Evolutionary conservation across 2,113 vertebrate genomes (phyloP), one percentile per base, ranked within the genome.

Genomic region (Eira barbara): DNA sequence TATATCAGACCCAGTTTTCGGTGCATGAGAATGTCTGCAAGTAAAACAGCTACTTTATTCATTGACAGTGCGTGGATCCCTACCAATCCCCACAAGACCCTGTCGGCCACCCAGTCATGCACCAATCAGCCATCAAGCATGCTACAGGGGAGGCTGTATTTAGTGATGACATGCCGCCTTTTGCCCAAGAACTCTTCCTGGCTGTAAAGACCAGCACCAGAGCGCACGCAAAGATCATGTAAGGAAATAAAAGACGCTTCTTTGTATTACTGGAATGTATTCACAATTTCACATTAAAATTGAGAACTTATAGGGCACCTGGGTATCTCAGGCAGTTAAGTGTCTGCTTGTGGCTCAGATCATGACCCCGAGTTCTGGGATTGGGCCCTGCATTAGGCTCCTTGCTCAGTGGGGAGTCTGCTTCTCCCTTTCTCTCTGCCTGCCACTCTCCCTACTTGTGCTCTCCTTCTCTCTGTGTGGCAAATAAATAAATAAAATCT

Each of bases 121-220:
- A 99, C 94, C 99, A 99, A 67, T 99, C 99, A 0, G 99, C 99
- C 92, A 97, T 99, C 97, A 99, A 98, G 83, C 99, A 99, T 0
- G 96, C 99, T 88, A 99, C 99, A 2, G 99, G 99, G 5, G 99
- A 99, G 97, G 99, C 99, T 0, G 92, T 99, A 25, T 99, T 99
- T 97, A 90, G 98, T 21, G 99, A 99, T 91, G 99, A 99, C 98
- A 98, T 99, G 27, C 99, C 99, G 18, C 86, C 57, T 9, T 92
- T 98, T 1, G 98, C 99, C 14, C 99, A 98, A 55, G 99, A 99
- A 98, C 99, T 99, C 67, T 99, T 98, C 94, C 95, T 99, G 95
- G 98, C 98, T 71, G 52, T 99, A 0, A 98, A 99, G 97, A 99
- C 99, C 86, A 99, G 99, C 98, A 98, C 99, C 79, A 99, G 98